phyloP scores from a whole-genome alignment of 2,113 vertebrate species.

The Phyllopteryx taeniolatus region DNA sequence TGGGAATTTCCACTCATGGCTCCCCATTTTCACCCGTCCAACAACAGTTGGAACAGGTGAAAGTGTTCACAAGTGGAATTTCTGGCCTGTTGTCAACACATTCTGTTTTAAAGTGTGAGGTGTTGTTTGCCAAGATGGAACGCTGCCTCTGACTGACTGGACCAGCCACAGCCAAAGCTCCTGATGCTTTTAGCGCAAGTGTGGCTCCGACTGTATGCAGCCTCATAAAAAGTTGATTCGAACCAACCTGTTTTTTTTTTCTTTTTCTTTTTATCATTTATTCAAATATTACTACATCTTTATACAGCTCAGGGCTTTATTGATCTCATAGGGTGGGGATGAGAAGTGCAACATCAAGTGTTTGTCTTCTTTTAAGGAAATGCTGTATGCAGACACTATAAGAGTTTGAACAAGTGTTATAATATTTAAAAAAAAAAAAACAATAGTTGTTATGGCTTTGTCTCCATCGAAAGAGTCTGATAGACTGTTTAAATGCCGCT shows the following conservation, averaged over 20 bases:
- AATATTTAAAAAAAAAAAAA: no score
- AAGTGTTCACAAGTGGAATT: conserved; percentile 62
- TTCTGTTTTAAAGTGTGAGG: conserved; percentile 43
- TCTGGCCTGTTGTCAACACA: conserved; percentile 56
- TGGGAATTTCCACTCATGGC: conserved; percentile 6
- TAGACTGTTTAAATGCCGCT: no score
- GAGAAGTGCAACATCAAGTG: no score
- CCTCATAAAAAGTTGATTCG: conserved; percentile 2
- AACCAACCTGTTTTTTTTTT: not conserved
- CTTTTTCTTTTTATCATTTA: conserved; percentile 2
- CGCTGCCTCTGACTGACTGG: conserved; percentile 13
- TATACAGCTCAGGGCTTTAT: no score
- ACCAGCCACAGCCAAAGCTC: conserved; percentile 1
- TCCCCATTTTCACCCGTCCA: not conserved
- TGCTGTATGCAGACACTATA: no score
- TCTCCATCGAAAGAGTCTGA: no score
- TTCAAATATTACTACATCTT: conserved; percentile 1
- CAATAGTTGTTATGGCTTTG: no score
- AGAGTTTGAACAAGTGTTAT: no score
- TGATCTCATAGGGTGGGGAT: no score
- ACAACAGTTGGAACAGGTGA: conserved; percentile 57
- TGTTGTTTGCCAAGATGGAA: conserved; percentile 29
- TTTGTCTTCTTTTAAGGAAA: no score
- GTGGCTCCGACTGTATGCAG: not conserved
- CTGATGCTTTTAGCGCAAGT: conserved; percentile 3